phyloP scores from a whole-genome alignment of 2,888 invertebrate species.

The Harpalus rubripes region DNA sequence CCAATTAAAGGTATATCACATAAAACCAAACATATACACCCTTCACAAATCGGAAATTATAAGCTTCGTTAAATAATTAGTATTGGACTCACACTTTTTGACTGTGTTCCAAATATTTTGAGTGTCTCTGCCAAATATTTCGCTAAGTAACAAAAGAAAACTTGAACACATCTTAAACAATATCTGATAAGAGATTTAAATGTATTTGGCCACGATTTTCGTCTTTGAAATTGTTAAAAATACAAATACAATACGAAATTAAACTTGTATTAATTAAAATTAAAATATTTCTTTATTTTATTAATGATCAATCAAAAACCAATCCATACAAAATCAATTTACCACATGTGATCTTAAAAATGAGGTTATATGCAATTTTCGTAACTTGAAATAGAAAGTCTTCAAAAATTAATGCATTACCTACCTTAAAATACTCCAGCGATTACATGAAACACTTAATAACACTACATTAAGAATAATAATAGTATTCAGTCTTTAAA shows the following conservation, averaged over 20 bases:
- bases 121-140: conserved; percentile 15
- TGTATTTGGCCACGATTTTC: no score
- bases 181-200: conserved; percentile 16
- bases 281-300: no score
- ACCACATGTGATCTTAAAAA: no score
- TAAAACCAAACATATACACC: no score
- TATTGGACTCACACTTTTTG: not conserved
- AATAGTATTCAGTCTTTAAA: no score
- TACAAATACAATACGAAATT: no score
- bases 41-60: no score
- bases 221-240: no score
- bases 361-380: not conserved
- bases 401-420: not conserved
- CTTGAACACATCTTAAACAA: conserved; percentile 26
- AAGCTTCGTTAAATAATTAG: no score
- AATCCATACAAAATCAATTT: not conserved
- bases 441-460: not conserved
- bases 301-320: not conserved
- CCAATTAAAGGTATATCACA: no score
- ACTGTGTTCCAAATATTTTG: conserved; percentile 25
- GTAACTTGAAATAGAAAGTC: not conserved
- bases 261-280: no score
- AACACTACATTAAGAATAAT: not conserved
- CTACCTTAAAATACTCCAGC: not conserved
- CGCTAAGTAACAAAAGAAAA: conserved; percentile 16